Base-by-base conservation (phyloP, 1,140 invertebrate genomes). In the Hormaphis cornu region DNA sequence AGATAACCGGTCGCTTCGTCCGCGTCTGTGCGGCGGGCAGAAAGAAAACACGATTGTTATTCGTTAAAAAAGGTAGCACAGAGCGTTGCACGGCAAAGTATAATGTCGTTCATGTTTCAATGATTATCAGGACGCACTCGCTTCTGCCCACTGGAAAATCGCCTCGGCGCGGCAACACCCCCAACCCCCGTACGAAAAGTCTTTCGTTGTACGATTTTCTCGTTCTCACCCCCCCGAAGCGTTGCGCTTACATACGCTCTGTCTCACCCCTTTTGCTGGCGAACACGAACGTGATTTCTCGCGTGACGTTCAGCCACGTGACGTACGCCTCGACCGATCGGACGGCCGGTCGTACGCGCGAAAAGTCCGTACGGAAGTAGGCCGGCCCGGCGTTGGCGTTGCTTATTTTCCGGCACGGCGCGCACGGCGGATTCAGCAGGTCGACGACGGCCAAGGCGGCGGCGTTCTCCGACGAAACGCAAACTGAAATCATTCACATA, bases 231-330 rank as follows among this genome's bases (percentile, higher is more conserved):
- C n/a, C n/a, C n/a, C n/a, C n/a, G n/a, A n/a, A n/a, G n/a, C n/a
- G n/a, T n/a, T n/a, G n/a, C n/a, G n/a, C n/a, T n/a, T n/a, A n/a
- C n/a, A n/a, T n/a, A n/a, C n/a, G n/a, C n/a, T n/a, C n/a, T n/a
- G n/a, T n/a, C n/a, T n/a, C n/a, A 72, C 72, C 56, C 56, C n/a
- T 54, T 72, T 44, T 50, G 20, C 40, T 71, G 24, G 33, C 61
- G 52, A 71, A 69, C 28, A 58, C 50, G 14, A 58, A 71, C n/a
- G 44, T 69, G 24, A 56, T 71, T 69, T 71, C 69, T 53, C 24
- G 48, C 1, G 61, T 66, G 6, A 66, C 22, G 10, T 66, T 66
- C 28, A 66, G 33, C 61, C 61, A 66, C 20, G 10, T 48, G 20
- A 66, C 30, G 30, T 50, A 66, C 1, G 61, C 30, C n/a, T 66